Conservation (phyloP, 2,113 vertebrate genomes). For the Halcyon senegalensis region DNA sequence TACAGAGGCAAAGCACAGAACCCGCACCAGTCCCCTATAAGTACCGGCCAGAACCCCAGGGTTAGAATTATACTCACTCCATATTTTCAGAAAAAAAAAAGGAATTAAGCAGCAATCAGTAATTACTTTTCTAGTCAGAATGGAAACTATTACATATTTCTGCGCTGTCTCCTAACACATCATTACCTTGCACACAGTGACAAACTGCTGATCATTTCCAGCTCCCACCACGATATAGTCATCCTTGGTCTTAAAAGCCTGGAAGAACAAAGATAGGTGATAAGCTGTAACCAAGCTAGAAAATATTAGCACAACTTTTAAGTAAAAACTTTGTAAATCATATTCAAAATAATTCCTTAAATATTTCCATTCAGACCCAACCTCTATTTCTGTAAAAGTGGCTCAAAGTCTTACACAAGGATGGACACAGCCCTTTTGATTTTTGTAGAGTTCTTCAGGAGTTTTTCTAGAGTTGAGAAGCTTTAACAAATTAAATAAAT, state of each 20-base stretch:
- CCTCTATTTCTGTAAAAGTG: background rate
- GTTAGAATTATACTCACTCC: background rate
- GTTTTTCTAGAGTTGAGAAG: background rate
- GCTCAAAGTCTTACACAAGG: background rate
- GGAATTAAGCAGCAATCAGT: background rate
- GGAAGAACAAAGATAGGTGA: constrained; percentile 51
- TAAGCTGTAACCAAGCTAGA: background rate
- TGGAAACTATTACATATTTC: background rate
- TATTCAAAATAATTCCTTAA: background rate
- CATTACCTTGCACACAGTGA: constrained; percentile 87
- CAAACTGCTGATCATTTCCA: constrained; percentile 90
- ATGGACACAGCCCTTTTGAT: background rate
- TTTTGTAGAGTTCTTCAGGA: background rate
- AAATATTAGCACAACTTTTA: background rate
- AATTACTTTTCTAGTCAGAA: background rate
- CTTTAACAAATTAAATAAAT: background rate
- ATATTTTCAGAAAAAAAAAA: background rate
- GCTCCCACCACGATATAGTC: constrained; percentile 89
- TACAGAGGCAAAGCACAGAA: background rate
- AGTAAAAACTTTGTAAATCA: background rate
- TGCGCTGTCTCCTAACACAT: background rate
- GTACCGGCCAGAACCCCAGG: background rate
- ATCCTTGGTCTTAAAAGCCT: constrained; percentile 92
- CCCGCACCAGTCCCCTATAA: background rate
- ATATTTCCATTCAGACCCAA: background rate